Percentiles rank a stretch among this genome's conserved stretches.
These are phyloP conservation scores for Drosophila repleta DNA, from an alignment of 1,140 invertebrate genomes.

Conservation along the genomic window DNA sequence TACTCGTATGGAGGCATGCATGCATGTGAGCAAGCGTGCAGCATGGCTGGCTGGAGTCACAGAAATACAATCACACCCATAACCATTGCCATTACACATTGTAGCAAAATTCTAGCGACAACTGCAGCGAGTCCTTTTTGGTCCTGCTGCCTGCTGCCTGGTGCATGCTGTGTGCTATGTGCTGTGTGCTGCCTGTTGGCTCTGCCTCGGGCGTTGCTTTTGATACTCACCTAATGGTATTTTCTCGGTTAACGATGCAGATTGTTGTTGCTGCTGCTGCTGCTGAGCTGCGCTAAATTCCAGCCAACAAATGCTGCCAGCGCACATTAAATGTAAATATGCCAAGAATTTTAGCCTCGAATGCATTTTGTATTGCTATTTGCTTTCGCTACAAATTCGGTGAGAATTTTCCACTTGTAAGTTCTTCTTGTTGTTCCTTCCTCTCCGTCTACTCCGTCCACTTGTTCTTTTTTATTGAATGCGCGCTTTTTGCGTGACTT, in stretches of 20 bases:
- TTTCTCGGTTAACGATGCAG: constrained; percentile 81
- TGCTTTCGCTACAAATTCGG: constrained; percentile 28
- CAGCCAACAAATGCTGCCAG: constrained; percentile 67
- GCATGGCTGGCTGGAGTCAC: constrained; percentile 23
- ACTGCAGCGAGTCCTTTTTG: constrained; percentile 48
- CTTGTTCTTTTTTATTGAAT: constrained; percentile 9
- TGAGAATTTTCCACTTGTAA: constrained; percentile 43
- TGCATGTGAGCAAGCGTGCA: neutral
- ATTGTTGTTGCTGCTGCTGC: constrained; percentile 53
- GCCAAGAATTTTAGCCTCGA: constrained; percentile 76
- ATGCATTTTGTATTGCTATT: constrained; percentile 69
- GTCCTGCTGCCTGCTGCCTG: constrained; percentile 11
- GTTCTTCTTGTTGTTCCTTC: constrained; percentile 8
- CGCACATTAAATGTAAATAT: constrained; percentile 82
- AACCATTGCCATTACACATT: constrained; percentile 52
- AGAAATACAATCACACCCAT: constrained; percentile 36
- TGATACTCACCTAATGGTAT: constrained; percentile 83
- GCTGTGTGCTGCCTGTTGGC: constrained; percentile 5
- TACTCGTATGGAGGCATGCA: neutral
- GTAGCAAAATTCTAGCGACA: constrained; percentile 59
- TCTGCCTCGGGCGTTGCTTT: constrained; percentile 37
- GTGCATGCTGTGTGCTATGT: neutral
- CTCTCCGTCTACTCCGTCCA: neutral
- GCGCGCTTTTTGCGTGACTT: constrained; percentile 4
- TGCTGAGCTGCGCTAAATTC: constrained; percentile 68